phyloP scores from a whole-genome alignment of 2,888 invertebrate genomes.

The Leptopilina drosophilae region DNA sequence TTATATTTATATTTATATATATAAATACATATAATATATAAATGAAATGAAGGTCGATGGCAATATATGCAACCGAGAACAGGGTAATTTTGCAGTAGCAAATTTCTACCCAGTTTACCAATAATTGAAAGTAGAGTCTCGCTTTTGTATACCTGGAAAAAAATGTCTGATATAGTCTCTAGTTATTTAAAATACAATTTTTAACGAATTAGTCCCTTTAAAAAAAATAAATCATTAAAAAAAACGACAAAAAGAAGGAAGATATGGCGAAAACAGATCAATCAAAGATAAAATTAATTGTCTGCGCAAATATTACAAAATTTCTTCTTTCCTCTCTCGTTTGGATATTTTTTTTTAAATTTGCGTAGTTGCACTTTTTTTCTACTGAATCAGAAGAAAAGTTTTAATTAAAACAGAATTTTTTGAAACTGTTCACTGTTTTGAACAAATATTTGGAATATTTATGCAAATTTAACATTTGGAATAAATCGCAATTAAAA shows the following conservation, averaged over 20 bases:
- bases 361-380: too few relatives aligned
- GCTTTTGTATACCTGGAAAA: conserved; percentile 14
- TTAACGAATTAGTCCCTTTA: neutral
- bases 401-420: too few relatives aligned
- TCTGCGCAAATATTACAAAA: too few relatives aligned
- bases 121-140: neutral
- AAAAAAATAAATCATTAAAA: neutral
- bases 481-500: too few relatives aligned
- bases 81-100: conserved; percentile 29
- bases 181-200: conserved; percentile 21
- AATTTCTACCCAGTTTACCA: conserved; percentile 21
- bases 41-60: conserved; percentile 18
- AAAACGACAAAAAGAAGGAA: neutral
- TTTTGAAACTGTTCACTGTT: too few relatives aligned
- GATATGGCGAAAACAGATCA: neutral
- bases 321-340: neutral
- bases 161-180: conserved; percentile 37
- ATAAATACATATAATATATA: too few relatives aligned
- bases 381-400: neutral
- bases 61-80: neutral
- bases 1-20: too few relatives aligned
- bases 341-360: neutral
- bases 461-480: too few relatives aligned
- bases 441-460: too few relatives aligned
- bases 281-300: neutral